Evolutionary conservation across 2,797 vertebrate genomes (phyloP).

Genomic region (Pseudomugil tenellus): DNA sequence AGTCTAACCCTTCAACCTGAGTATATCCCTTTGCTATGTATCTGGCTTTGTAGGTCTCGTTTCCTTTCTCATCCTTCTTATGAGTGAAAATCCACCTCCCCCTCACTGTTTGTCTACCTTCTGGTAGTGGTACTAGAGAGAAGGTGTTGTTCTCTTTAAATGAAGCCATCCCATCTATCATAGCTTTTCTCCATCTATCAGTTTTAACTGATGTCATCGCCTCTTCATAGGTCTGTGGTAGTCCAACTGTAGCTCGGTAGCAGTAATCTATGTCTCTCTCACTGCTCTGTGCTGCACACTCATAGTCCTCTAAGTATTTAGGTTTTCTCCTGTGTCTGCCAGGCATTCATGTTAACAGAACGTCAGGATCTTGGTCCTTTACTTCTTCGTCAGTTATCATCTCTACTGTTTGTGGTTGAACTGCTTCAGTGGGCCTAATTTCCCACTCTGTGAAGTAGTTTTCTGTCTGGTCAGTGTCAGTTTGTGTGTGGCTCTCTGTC

Average conservation of each 20-base stretch:
- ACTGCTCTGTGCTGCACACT: background rate
- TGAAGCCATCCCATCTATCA: too few species aligned
- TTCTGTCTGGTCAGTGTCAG: background rate
- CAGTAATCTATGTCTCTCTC: too few species aligned
- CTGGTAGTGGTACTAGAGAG: slow-evolving; percentile 18
- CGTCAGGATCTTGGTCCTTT: background rate
- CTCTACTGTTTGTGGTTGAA: background rate
- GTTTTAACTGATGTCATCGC: too few species aligned
- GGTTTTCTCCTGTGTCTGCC: background rate
- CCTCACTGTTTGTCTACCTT: slow-evolving; percentile 12
- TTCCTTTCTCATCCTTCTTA: too few species aligned
- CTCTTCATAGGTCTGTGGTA: too few species aligned
- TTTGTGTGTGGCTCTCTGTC: background rate
- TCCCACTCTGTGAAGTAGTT: background rate
- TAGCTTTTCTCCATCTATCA: too few species aligned
- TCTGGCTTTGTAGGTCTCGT: too few species aligned
- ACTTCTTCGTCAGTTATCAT: background rate
- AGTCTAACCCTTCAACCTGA: too few species aligned
- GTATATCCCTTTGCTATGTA: too few species aligned
- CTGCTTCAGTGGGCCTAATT: background rate
- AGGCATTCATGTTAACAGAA: background rate
- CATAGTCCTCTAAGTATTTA: slow-evolving; percentile 12
- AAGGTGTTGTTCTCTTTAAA: too few species aligned
- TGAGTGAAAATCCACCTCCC: background rate
- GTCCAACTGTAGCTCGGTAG: too few species aligned